These are phyloP conservation scores for Brachypodius melanocephalos DNA, from an alignment of 2,113 vertebrate species.

Conservation along the genomic window DNA sequence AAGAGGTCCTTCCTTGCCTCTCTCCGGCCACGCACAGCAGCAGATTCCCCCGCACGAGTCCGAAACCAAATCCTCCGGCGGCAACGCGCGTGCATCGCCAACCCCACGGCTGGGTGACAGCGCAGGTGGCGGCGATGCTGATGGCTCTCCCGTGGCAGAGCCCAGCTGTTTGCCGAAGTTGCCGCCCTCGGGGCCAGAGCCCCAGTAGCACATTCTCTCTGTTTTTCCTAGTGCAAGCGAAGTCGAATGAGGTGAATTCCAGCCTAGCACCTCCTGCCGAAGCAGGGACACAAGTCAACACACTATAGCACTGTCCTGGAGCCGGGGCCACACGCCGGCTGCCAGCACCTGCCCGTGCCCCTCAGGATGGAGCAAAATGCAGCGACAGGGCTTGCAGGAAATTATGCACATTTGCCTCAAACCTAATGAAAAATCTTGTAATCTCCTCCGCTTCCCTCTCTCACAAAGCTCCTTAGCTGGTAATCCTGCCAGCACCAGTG, in stretches of 20 bases:
- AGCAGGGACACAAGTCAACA: not conserved
- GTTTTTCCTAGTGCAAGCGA: not conserved
- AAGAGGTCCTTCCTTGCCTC: not conserved
- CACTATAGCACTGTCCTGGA: not conserved
- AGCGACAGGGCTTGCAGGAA: not conserved
- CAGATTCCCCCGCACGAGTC: not conserved
- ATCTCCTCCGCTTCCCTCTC: not conserved
- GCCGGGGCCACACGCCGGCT: not conserved
- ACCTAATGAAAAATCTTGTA: not conserved
- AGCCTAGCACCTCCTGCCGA: not conserved
- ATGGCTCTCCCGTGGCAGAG: not conserved
- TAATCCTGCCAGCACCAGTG: not conserved
- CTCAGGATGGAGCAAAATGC: not conserved
- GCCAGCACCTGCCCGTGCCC: not conserved
- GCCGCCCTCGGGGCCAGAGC: not conserved
- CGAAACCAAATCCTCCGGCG: not conserved
- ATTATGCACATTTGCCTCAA: not conserved
- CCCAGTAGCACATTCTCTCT: accelerated
- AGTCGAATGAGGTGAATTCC: not conserved
- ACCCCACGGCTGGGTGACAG: accelerated
- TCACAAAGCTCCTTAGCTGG: conserved; percentile 20
- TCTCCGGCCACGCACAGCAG: not conserved
- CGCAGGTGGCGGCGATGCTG: not conserved
- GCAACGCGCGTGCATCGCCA: not conserved
- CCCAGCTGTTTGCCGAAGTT: accelerated